Conservation (phyloP, 2,797 vertebrate species). For the Sphenopsis melanotis region DNA sequence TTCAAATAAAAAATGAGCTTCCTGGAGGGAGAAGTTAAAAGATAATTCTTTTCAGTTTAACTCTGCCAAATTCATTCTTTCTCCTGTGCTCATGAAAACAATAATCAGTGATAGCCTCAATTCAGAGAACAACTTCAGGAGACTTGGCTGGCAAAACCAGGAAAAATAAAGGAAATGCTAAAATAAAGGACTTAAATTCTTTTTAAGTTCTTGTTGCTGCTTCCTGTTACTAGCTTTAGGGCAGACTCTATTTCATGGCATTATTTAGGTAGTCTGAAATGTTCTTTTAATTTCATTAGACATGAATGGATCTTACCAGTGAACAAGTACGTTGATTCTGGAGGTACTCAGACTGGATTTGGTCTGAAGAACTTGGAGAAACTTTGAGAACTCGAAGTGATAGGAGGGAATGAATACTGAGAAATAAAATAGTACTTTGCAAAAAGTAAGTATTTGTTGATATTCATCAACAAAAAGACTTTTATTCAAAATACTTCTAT, state of each 20-base stretch:
- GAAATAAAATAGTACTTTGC: neutral
- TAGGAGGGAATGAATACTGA: neutral
- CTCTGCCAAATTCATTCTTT: neutral
- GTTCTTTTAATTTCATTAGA: neutral
- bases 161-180: neutral
- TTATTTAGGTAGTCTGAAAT: neutral
- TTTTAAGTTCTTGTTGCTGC: neutral
- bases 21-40: neutral
- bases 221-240: neutral
- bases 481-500: neutral
- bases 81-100: neutral
- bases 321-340: neutral
- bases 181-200: neutral
- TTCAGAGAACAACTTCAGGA: neutral
- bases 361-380: neutral
- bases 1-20: neutral
- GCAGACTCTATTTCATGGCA: neutral
- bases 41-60: neutral
- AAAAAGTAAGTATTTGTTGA: neutral
- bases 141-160: neutral
- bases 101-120: neutral
- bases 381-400: neutral
- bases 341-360: neutral
- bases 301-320: neutral
- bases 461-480: accelerated